Evolutionary conservation across 2,888 invertebrate species (phyloP).

Genomic region (Ctena decussata): DNA sequence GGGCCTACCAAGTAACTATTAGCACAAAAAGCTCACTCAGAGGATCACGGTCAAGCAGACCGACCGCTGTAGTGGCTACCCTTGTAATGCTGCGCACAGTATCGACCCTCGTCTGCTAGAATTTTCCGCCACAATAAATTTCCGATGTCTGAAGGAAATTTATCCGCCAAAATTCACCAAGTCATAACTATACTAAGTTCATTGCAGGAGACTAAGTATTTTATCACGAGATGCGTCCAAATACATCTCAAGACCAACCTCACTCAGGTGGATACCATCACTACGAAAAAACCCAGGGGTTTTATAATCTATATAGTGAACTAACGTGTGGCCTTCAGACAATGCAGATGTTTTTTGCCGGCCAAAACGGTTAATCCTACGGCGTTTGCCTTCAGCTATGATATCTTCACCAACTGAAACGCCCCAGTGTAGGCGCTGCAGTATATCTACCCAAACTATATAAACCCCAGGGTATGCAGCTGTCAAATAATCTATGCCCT

Average conservation of each 20-base stretch:
- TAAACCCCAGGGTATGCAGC: too few species aligned
- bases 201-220: not conserved
- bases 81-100: too few species aligned
- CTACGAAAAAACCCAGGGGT: not conserved
- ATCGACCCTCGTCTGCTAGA: constrained; percentile 7
- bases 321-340: not conserved
- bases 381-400: not conserved
- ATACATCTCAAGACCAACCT: not conserved
- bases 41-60: too few species aligned
- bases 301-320: not conserved
- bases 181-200: not conserved
- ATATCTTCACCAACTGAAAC: too few species aligned
- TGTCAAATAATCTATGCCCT: too few species aligned
- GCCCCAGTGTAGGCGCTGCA: too few species aligned
- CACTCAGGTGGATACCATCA: constrained; percentile 3
- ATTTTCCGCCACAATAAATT: constrained; percentile 8
- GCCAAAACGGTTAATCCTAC: not conserved
- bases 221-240: not conserved
- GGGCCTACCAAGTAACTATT: too few species aligned
- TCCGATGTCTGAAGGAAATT: not conserved
- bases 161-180: constrained; percentile 1
- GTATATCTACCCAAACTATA: too few species aligned
- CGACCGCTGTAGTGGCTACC: too few species aligned
- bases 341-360: not conserved
- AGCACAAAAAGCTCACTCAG: too few species aligned